Evolutionary conservation across 92 coral and sea anemone genomes (phyloP), one percentile per base, ranked within the genome.

Genomic region (Parazoanthus swiftii): DNA sequence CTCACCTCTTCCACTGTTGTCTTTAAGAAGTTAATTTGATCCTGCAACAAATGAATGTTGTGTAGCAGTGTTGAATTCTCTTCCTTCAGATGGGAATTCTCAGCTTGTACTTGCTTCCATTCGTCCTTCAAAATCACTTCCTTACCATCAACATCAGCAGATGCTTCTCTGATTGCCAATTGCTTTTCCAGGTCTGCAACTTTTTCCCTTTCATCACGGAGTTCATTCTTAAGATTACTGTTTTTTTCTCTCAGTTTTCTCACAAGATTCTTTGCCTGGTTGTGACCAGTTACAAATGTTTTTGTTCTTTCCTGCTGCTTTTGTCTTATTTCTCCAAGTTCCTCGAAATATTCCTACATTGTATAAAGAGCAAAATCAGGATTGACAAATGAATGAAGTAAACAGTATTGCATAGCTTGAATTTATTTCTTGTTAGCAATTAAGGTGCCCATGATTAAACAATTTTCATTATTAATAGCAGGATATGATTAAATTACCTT

Each of bases 181-280:
- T 89, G 89, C 44, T 68, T 88, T 82, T 91, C 95, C 65, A 85
- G 85, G 56, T 86, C 88, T 16, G 56, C 39, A 81, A 68, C 80
- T 81, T 86, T 90, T 25, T 77, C 76, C 35, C 77, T 85, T 37
- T 77, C 94, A 72, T 38, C 58, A 46, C 81, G 84, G 13, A 95
- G 81, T 9, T 93, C 93, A 73, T 82, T 79, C 85, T 91, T 91
- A 18, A 95, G 81, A 68, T 81, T 78, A 25, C 82, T 68, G 76
- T 90, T 93, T 63, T 89, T 93, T 33, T 90, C 93, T 75, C 95
- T 76, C 74, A 95, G 91, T 25, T 91, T 91, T 79, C 68, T 90
- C 56, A 95, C 94, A 39, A 91, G 91, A 18, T 93, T 91, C 76
- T 85, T 93, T 3, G 98, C 98, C 58, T 88, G 90, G 38, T 92